Evolutionary conservation across 1,140 invertebrate species (phyloP), one percentile per base, ranked within the genome.

Genomic region (Goniozus legneri): DNA sequence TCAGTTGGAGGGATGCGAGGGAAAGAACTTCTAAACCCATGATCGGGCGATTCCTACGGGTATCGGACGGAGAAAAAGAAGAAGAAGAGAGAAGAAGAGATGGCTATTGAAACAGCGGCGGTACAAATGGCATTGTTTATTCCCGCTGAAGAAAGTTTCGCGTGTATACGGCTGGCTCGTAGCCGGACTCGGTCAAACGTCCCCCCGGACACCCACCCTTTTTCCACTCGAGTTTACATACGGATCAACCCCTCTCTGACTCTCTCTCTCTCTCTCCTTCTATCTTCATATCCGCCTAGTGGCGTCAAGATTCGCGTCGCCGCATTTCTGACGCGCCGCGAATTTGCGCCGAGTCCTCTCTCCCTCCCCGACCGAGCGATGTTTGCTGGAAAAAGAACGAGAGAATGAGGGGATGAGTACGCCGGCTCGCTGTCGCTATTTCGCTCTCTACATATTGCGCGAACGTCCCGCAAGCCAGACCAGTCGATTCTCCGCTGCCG

Each of bases 241-340:
- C n/a, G n/a, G n/a, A n/a, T n/a, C n/a, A n/a, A n/a, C n/a, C n/a
- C n/a, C n/a, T n/a, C n/a, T n/a, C n/a, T n/a, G n/a, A n/a, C n/a
- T n/a, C n/a, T n/a, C n/a, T n/a, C n/a, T n/a, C n/a, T n/a, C n/a
- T n/a, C n/a, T n/a, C n/a, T n/a, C n/a, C n/a, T n/a, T n/a, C n/a
- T n/a, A n/a, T n/a, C n/a, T n/a, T n/a, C n/a, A n/a, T n/a, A n/a
- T n/a, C n/a, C n/a, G n/a, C n/a, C 53, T 50, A 64, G 57, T 56
- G 65, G 65, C 65, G 65, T 67, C 65, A 65, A 65, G 63, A 65
- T 54, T 58, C 52, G 53, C 61, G 64, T 65, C 64, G 64, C 60
- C 63, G 61, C 49, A 51, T 51, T 56, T 42, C 60, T 58, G 62
- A 54, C 62, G 60, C 60, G 60, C 54, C 50, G 31, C 24, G 4